phyloP scores from a whole-genome alignment of 2,888 invertebrate species.

The Omphaloscelis lunosa region DNA sequence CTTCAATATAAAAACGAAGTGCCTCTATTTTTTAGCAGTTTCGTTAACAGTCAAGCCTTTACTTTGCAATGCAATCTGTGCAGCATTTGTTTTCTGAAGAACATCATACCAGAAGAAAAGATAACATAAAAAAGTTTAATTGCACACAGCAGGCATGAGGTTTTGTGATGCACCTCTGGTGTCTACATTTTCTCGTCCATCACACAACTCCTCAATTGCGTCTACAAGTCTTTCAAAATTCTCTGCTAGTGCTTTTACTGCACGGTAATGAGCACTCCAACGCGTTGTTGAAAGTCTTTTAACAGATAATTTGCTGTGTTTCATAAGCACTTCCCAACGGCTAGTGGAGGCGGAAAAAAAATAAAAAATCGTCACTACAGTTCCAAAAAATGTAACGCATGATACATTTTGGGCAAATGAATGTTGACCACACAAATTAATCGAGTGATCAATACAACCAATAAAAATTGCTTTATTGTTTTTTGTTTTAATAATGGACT shows the following conservation, averaged over 20 bases:
- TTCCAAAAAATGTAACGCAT: too few relatives aligned
- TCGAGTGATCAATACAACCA: too few relatives aligned
- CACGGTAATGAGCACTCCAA: neutral
- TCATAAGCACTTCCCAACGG: neutral
- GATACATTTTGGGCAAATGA: too few relatives aligned
- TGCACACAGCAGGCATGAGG: neutral
- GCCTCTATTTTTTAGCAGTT: neutral
- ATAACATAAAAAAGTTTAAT: neutral
- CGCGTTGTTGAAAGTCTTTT: neutral
- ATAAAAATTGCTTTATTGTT: too few relatives aligned
- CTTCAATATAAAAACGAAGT: neutral
- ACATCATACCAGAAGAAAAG: neutral
- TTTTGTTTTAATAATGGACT: too few relatives aligned
- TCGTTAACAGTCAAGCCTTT: too few relatives aligned
- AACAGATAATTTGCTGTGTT: neutral
- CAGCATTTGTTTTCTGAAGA: neutral
- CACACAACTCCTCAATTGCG: neutral
- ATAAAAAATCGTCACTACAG: too few relatives aligned
- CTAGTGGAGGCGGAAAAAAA: too few relatives aligned
- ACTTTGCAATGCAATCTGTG: neutral
- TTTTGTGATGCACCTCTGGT: neutral
- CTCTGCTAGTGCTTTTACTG: neutral
- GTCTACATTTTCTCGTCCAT: neutral
- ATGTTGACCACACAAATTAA: too few relatives aligned
- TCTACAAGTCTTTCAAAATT: neutral